Conservation (phyloP, 2,888 invertebrate genomes). For the Acleris emargana region DNA sequence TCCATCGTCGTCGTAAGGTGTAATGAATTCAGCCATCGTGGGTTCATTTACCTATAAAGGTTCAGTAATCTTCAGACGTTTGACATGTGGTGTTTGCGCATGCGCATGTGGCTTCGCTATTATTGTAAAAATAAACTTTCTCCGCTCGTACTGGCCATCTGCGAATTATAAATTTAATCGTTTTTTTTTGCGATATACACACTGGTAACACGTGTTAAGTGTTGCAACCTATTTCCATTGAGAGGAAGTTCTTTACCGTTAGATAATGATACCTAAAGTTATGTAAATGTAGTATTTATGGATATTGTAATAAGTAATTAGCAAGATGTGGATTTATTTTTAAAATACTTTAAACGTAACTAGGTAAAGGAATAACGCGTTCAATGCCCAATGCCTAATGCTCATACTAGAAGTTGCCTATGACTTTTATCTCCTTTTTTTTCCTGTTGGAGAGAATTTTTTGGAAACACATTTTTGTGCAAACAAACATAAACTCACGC, state of each 20-base stretch:
- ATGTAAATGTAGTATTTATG: slow-evolving; percentile 18
- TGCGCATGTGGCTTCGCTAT: slow-evolving; percentile 79
- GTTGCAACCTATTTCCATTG: slow-evolving; percentile 49
- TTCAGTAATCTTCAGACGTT: slow-evolving; percentile 73
- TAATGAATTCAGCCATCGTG: slow-evolving; percentile 73
- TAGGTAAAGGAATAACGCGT: too few species aligned
- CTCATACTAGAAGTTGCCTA: too few species aligned
- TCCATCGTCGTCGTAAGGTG: slow-evolving; percentile 69
- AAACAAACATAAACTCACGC: too few species aligned
- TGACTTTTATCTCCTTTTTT: too few species aligned
- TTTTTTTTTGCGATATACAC: slow-evolving; percentile 64
- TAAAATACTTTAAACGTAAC: too few species aligned
- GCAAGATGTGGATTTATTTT: too few species aligned
- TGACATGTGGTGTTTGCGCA: slow-evolving; percentile 74
- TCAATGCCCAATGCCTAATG: too few species aligned
- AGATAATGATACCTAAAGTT: slow-evolving; percentile 37
- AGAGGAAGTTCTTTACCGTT: slow-evolving; percentile 41
- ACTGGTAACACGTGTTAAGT: slow-evolving; percentile 66
- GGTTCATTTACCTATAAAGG: slow-evolving; percentile 47
- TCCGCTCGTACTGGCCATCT: slow-evolving; percentile 78
- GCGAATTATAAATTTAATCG: slow-evolving; percentile 78
- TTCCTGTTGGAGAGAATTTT: too few species aligned
- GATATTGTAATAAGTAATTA: slow-evolving; percentile 1
- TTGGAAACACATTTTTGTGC: too few species aligned
- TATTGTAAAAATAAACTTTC: slow-evolving; percentile 84